Conservation (phyloP, 2,888 invertebrate genomes). For the Agrotis segetum region DNA sequence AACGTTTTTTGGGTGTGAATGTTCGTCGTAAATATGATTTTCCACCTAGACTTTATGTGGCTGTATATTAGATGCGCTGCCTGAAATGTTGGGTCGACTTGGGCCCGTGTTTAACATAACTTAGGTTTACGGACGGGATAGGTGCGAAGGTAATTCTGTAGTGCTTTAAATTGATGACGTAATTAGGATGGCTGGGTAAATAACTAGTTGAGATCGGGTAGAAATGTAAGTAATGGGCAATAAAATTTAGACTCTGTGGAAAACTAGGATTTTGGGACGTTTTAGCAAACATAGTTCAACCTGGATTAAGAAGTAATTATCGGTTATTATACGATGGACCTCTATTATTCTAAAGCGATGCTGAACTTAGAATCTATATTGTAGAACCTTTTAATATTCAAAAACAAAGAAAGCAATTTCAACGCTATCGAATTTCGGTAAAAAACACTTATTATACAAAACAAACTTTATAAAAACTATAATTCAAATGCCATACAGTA, state of each 20-base stretch:
- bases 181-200: slow-evolving; percentile 39
- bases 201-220: slow-evolving; percentile 3
- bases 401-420: not conserved
- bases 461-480: not conserved
- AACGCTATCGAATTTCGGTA: not conserved
- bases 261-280: not conserved
- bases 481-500: not conserved
- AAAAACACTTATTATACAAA: not conserved
- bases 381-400: not conserved
- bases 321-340: not conserved
- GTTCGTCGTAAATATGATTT: slow-evolving; percentile 60
- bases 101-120: slow-evolving; percentile 46
- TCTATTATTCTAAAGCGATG: not conserved
- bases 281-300: not conserved
- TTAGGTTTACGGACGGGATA: slow-evolving; percentile 14
- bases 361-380: not conserved
- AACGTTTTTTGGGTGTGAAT: slow-evolving; percentile 64
- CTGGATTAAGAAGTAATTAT: not conserved
- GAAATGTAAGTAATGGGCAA: slow-evolving; percentile 16
- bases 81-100: slow-evolving; percentile 21
- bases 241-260: not conserved
- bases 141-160: slow-evolving; percentile 1
- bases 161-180: slow-evolving; percentile 32
- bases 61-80: slow-evolving; percentile 28
- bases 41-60: slow-evolving; percentile 55